These are phyloP conservation scores for Protaetia brevitarsis DNA, from an alignment of 1,140 invertebrate genomes.

Conservation along the genomic window DNA sequence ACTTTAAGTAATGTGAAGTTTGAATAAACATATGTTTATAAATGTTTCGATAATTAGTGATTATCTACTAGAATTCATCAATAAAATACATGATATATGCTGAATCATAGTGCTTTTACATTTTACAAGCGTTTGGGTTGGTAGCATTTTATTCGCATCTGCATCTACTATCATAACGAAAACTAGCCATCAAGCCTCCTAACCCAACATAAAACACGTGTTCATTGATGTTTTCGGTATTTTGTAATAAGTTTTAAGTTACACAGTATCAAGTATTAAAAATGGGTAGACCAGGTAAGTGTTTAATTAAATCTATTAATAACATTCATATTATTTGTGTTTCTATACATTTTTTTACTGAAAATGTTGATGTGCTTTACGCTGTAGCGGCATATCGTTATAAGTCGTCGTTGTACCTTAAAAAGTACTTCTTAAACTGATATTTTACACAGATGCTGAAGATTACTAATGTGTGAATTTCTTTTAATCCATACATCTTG, in stretches of 20 bases:
- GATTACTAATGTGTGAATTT: neutral
- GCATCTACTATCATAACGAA: neutral
- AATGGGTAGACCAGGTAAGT: constrained; percentile 40
- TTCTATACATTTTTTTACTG: constrained; percentile 6
- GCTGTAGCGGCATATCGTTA: neutral
- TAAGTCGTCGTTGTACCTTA: neutral
- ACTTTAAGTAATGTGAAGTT: no score
- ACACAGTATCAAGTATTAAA: no score
- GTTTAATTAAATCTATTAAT: neutral
- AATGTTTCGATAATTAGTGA: no score
- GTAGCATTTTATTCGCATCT: neutral
- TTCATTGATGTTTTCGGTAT: neutral
- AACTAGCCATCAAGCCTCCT: neutral
- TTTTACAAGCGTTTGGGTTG: no score
- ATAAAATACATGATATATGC: no score
- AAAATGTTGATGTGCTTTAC: neutral
- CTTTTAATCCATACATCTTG: neutral
- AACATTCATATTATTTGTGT: neutral
- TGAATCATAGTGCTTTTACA: no score
- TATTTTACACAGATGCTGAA: neutral
- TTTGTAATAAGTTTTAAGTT: neutral
- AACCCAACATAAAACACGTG: neutral
- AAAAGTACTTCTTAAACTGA: neutral
- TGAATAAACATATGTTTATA: no score
- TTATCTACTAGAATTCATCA: no score